These are phyloP conservation scores for Cossypha heuglini DNA, from an alignment of 2,797 vertebrate species.

Conservation along the genomic window DNA sequence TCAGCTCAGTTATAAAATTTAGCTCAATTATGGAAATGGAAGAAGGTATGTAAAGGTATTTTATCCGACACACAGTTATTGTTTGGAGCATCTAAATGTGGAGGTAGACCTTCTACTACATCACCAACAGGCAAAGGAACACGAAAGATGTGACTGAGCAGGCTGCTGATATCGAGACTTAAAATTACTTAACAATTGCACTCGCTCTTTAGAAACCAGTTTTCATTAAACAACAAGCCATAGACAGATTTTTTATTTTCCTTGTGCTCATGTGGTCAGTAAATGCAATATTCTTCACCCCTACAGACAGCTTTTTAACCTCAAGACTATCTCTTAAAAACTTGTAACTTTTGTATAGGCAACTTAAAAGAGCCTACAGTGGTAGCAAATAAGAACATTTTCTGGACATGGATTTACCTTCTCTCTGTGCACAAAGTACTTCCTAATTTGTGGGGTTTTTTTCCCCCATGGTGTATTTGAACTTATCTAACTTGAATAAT, in stretches of 20 bases:
- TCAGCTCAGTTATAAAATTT: not conserved
- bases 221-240: not conserved
- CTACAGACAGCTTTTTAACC: not conserved
- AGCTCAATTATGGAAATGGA: not conserved
- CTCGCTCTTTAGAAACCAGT: not conserved
- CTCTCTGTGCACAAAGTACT: not conserved
- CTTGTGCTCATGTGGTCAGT: not conserved
- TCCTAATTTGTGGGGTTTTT: accelerated
- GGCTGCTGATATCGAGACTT: not conserved
- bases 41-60: not conserved
- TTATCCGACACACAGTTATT: not conserved
- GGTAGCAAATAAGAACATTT: not conserved
- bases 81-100: not conserved
- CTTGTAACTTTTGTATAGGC: not conserved
- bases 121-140: not conserved
- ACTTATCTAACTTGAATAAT: not conserved
- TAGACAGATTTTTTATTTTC: not conserved
- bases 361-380: not conserved
- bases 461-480: not conserved
- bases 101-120: not conserved
- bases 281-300: not conserved
- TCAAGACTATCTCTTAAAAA: not conserved
- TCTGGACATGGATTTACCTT: not conserved
- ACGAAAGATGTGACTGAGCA: not conserved
- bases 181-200: not conserved